Conservation (phyloP, 2,888 invertebrate species). For the Rugalucina vietnamica region DNA sequence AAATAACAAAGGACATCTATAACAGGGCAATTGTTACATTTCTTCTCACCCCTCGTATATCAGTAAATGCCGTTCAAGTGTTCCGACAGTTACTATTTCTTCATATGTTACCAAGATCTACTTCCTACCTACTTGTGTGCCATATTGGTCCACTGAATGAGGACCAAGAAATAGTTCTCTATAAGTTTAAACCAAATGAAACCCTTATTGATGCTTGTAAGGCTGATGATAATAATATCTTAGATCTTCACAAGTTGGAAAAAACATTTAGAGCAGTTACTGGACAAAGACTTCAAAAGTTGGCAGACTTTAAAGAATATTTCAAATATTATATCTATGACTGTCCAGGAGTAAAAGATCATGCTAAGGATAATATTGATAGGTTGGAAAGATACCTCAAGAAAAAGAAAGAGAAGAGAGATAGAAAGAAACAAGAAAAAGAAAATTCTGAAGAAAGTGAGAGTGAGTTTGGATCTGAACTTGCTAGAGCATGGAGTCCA, state of each 20-base stretch:
- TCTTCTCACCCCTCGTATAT: constrained; percentile 56
- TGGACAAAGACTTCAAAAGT: constrained; percentile 50
- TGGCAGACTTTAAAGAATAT: constrained; percentile 56
- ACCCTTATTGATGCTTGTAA: constrained; percentile 10
- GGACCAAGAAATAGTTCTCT: constrained; percentile 61
- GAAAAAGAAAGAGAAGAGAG: constrained; percentile 23
- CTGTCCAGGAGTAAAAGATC: constrained; percentile 53
- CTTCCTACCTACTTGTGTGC: constrained; percentile 53
- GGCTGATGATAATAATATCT: background rate
- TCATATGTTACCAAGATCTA: constrained; percentile 35
- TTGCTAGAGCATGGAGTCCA: background rate
- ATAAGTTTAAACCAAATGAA: constrained; percentile 49
- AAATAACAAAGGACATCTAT: background rate
- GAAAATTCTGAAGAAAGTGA: constrained; percentile 6
- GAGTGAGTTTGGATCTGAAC: background rate
- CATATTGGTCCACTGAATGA: constrained; percentile 66
- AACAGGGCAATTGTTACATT: constrained; percentile 47
- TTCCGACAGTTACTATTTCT: constrained; percentile 51
- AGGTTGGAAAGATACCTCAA: constrained; percentile 46
- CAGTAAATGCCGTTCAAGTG: constrained; percentile 50
- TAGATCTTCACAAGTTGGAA: constrained; percentile 41
- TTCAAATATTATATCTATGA: constrained; percentile 58
- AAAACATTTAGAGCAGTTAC: constrained; percentile 34
- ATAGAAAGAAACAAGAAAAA: constrained; percentile 15
- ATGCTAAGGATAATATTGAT: constrained; percentile 39